Base-by-base conservation (phyloP, 2,797 vertebrate genomes). In the Acropternis orthonyx region DNA sequence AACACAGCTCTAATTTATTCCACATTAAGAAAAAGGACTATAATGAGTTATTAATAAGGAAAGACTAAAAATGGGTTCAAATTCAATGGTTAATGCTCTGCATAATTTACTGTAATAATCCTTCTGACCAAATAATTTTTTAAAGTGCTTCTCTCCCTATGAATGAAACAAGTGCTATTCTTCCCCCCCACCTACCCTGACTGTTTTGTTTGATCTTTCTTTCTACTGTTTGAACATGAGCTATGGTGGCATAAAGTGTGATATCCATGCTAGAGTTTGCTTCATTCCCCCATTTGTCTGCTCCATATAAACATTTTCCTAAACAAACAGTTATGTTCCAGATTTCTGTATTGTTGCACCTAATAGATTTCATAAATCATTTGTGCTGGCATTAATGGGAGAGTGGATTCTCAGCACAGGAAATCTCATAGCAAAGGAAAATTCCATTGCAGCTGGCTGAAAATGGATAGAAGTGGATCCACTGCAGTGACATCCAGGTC, bases 11-110 rank as follows among this genome's bases (percentile, higher is more conserved):
- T 95, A 89, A 96, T 92, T 93, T 94, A 93, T 91, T 94, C 89
- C 62, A 66, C 82, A 88, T 89, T 96, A 89, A 85, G 87, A 69
- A 89, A 89, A 85, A 88, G 85, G 66, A 28, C 89, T 92, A 55
- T 96, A 96, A 96, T 88, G 93, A 94, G 92, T 85, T 96, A 81
- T 95, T 95, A 96, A 97, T 93, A 96, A 94, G 85, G 83, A 84
- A 44, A 88, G 66, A 66, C 89, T 91, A 88, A 93, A 94, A 90
- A 77, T 84, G 82, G 66, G 82, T 92, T 89, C 81, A 94, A 78
- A 96, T 93, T 83, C 82, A 91, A 13, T 61, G 68, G 79, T 78
- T 96, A 93, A 95, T 91, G 85, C 39, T 83, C 69, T 75, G 62
- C 79, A 46, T 94, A 91, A 89, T 94, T 92, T 90, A 92, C 62